Evolutionary conservation across 2,888 invertebrate genomes (phyloP).

Genomic region (Euclidia mi): DNA sequence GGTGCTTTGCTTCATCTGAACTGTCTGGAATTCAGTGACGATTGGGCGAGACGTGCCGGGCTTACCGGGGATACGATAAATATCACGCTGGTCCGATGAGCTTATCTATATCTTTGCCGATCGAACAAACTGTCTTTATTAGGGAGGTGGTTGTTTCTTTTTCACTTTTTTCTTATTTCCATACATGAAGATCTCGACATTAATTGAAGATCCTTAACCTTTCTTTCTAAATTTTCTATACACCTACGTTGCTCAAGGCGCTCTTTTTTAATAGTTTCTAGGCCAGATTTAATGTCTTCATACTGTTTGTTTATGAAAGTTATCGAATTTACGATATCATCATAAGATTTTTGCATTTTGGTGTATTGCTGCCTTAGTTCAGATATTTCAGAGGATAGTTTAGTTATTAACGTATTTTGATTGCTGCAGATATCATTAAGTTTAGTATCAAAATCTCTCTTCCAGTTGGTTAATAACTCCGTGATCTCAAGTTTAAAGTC

Average conservation of each 20-base stretch:
- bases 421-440: neutral
- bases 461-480: neutral
- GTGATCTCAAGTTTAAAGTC: neutral
- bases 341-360: neutral
- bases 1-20: neutral
- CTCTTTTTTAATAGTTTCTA: neutral
- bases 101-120: too few relatives aligned
- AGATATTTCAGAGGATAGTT: neutral
- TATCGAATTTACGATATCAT: neutral
- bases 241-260: neutral
- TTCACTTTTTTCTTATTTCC: neutral
- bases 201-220: neutral
- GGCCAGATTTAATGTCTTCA: neutral
- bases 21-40: neutral
- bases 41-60: neutral
- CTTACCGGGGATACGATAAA: neutral
- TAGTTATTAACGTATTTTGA: slow-evolving; percentile 1
- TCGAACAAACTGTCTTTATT: too few relatives aligned
- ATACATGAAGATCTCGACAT: neutral
- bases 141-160: too few relatives aligned
- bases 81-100: too few relatives aligned
- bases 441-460: slow-evolving; percentile 1
- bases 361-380: neutral
- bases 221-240: slow-evolving; percentile 4
- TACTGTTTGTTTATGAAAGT: slow-evolving; percentile 9